Evolutionary conservation across 2,113 vertebrate genomes (phyloP).

Genomic region (Paedocypris sp.): DNA sequence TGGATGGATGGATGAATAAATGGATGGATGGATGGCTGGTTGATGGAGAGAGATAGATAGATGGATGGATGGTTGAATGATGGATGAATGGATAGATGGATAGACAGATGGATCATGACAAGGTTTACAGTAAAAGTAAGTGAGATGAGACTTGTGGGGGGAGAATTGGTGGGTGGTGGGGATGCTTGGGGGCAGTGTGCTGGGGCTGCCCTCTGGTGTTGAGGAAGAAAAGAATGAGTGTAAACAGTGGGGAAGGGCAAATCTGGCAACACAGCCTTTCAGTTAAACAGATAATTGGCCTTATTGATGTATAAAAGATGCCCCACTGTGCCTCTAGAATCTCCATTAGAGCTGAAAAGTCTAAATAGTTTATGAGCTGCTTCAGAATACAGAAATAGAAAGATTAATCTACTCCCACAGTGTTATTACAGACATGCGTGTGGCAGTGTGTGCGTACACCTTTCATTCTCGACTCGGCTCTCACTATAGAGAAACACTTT

Average conservation of each 20-base stretch:
- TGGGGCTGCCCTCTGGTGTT: slow-evolving; percentile 60
- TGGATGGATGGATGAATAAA: too few relatives aligned
- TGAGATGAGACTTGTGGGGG: not conserved
- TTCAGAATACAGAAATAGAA: slow-evolving; percentile 58
- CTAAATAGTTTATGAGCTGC: slow-evolving; percentile 70
- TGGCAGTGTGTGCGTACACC: slow-evolving; percentile 32
- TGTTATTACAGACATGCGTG: slow-evolving; percentile 31
- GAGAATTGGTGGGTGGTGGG: not conserved
- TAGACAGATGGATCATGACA: too few relatives aligned
- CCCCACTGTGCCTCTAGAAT: slow-evolving; percentile 66
- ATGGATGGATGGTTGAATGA: too few relatives aligned
- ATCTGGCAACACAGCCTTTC: slow-evolving; percentile 54
- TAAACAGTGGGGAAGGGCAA: slow-evolving; percentile 47
- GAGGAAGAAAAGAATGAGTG: slow-evolving; percentile 31
- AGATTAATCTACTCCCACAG: slow-evolving; percentile 62
- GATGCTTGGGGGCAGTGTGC: slow-evolving; percentile 38
- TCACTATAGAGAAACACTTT: slow-evolving; percentile 40
- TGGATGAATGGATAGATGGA: too few relatives aligned
- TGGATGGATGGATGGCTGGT: too few relatives aligned
- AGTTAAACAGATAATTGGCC: slow-evolving; percentile 72
- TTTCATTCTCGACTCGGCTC: slow-evolving; percentile 40
- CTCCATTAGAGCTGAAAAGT: slow-evolving; percentile 61
- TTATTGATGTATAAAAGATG: slow-evolving; percentile 77
- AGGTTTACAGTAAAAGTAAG: too few relatives aligned
- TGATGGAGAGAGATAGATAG: too few relatives aligned